Evolutionary conservation across 2,113 vertebrate genomes (phyloP).

Genomic region (Grantiella picta): DNA sequence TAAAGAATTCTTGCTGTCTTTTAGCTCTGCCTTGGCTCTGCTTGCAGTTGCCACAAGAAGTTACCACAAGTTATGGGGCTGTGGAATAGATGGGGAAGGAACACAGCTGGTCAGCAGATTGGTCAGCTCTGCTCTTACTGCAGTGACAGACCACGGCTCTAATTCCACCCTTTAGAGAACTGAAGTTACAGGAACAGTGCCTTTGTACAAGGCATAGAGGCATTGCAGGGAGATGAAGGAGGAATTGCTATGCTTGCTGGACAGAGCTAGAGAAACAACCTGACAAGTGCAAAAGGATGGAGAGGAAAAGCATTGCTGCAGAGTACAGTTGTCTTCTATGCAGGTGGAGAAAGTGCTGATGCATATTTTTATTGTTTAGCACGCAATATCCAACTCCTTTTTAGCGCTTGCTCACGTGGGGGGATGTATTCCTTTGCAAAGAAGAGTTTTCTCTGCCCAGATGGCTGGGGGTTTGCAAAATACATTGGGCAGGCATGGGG

Average conservation of each 20-base stretch:
- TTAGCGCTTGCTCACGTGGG: not conserved
- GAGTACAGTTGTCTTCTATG: not conserved
- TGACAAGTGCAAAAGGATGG: not conserved
- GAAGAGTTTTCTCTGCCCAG: not conserved
- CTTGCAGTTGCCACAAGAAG: not conserved
- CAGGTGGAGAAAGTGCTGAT: not conserved
- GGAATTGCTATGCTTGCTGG: not conserved
- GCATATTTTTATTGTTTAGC: not conserved
- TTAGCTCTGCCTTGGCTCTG: not conserved
- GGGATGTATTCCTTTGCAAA: not conserved
- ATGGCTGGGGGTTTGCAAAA: not conserved
- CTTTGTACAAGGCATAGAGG: not conserved
- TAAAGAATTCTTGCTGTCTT: not conserved
- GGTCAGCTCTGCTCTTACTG: not conserved
- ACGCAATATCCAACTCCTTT: not conserved
- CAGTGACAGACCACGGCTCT: not conserved
- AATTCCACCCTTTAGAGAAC: not conserved
- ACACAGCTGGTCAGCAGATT: not conserved
- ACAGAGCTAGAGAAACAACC: not conserved
- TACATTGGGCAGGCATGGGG: not conserved
- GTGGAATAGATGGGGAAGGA: not conserved
- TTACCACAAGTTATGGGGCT: not conserved
- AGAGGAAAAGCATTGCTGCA: not conserved
- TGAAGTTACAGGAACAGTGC: not conserved
- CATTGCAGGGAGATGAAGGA: not conserved